Evolutionary conservation across 2,113 vertebrate genomes (phyloP).

Genomic region (Corapipo altera): DNA sequence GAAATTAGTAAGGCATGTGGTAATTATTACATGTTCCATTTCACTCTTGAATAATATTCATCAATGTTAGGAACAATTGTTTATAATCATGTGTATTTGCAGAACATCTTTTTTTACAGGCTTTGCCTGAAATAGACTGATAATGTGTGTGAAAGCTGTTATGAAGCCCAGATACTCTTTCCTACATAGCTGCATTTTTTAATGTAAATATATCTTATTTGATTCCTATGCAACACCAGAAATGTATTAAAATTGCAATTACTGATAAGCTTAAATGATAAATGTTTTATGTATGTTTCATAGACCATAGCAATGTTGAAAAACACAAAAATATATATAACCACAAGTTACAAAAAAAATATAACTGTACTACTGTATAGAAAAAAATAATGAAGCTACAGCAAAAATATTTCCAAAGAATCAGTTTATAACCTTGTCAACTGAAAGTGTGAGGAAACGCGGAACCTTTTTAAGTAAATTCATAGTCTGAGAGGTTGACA

Average conservation of each 20-base stretch:
- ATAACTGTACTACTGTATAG: neutral
- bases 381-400: neutral
- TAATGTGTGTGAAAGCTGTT: neutral
- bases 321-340: constrained; percentile 15
- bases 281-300: neutral
- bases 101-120: neutral
- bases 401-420: neutral
- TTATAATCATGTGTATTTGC: neutral
- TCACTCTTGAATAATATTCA: neutral
- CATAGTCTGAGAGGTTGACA: neutral
- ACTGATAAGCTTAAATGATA: neutral
- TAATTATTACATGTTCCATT: neutral
- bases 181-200: neutral
- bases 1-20: neutral
- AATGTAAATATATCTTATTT: neutral
- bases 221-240: neutral
- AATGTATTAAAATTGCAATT: neutral
- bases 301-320: constrained; percentile 8
- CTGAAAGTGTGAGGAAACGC: neutral
- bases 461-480: neutral
- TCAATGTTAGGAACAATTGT: neutral
- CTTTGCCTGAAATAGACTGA: neutral
- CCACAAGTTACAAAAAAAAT: neutral
- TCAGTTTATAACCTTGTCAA: neutral
- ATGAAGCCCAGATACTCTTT: neutral